Percentiles rank a stretch among this genome's conserved stretches.
Evolutionary conservation across 2,113 vertebrate species (phyloP).

Genomic region (Montifringilla adamsi): DNA sequence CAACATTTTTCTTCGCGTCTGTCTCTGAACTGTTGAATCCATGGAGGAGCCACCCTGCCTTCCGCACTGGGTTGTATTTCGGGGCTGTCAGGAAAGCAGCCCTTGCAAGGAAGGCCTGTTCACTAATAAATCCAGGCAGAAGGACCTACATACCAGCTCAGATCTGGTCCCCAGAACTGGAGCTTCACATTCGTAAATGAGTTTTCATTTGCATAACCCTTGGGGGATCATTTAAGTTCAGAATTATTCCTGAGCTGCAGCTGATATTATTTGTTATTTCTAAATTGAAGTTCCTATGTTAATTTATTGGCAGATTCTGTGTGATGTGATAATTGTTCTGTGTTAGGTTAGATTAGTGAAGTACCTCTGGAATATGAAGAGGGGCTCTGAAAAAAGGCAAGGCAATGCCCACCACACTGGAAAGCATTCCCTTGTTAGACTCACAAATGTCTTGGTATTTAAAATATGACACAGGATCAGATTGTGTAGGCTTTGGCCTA

Average conservation of each 20-base stretch:
- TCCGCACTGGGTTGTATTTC: background rate
- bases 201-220: conserved; percentile 29
- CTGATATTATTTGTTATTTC: conserved; percentile 54
- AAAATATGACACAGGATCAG: background rate
- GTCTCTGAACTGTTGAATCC: conserved; percentile 64
- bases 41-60: conserved; percentile 47
- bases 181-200: conserved; percentile 9
- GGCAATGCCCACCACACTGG: background rate
- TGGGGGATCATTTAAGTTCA: background rate
- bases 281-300: background rate
- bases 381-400: background rate
- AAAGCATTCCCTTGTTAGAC: background rate
- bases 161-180: background rate
- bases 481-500: background rate
- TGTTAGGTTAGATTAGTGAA: background rate
- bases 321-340: conserved; percentile 25
- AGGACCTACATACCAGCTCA: background rate
- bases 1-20: conserved; percentile 67
- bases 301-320: conserved; percentile 42
- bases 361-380: background rate
- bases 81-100: conserved; percentile 38
- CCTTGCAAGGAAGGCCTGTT: background rate
- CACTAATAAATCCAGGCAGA: background rate
- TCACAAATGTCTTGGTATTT: background rate
- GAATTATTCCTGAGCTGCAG: conserved; percentile 27